Evolutionary conservation across 1,140 invertebrate genomes (phyloP).

Genomic region (Coptotermes formosanus): DNA sequence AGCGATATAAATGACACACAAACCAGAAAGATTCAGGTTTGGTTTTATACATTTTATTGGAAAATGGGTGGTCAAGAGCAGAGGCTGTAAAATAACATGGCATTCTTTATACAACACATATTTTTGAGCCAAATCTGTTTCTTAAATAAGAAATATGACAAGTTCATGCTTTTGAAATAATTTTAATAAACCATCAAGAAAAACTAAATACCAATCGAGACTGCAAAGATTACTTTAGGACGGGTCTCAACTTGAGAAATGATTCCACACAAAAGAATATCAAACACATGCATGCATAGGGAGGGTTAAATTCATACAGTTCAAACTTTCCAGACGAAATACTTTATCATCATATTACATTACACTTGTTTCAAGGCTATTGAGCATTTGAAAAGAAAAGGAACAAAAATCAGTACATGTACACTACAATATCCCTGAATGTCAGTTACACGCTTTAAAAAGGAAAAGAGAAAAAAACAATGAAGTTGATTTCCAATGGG

Average conservation of each 20-base stretch:
- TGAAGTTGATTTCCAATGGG: conserved; percentile 9
- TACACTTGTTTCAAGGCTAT: conserved; percentile 7
- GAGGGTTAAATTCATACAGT: not conserved
- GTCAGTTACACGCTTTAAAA: not conserved
- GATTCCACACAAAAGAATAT: not conserved
- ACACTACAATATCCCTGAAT: conserved; percentile 16
- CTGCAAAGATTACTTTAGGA: not conserved
- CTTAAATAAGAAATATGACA: not conserved
- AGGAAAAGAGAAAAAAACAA: not conserved
- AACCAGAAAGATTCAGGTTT: not conserved
- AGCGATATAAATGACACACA: not conserved
- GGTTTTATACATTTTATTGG: conserved; percentile 7
- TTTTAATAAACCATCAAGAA: not conserved
- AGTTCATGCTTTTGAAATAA: not conserved
- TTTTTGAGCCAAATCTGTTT: not conserved
- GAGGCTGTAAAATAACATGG: not conserved
- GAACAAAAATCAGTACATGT: conserved; percentile 17
- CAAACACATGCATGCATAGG: not conserved
- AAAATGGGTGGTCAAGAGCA: not conserved
- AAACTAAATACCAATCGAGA: not conserved
- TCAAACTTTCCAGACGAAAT: conserved; percentile 4
- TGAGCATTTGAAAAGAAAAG: conserved; percentile 16
- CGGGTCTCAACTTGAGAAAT: not conserved
- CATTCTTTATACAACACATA: not conserved
- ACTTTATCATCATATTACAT: not conserved